Conservation (phyloP, 2,888 invertebrate genomes). For the Diabrotica balteata region DNA sequence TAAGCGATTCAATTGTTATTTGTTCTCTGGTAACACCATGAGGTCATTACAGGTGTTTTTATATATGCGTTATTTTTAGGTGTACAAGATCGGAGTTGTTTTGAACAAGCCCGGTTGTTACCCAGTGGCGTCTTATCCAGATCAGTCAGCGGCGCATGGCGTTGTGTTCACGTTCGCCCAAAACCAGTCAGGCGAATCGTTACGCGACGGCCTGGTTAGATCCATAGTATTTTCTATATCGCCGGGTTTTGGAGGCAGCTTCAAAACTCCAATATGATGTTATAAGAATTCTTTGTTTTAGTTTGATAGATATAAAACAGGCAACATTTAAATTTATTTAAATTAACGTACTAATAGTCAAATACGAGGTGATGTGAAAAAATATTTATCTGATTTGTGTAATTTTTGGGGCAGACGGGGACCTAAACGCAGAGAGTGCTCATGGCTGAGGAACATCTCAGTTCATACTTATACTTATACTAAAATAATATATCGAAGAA, state of each 20-base stretch:
- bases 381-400: too few species aligned
- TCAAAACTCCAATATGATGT: too few species aligned
- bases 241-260: slow-evolving; percentile 41
- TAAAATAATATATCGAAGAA: too few species aligned
- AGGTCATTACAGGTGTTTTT: too few species aligned
- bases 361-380: too few species aligned
- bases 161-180: slow-evolving; percentile 81
- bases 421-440: too few species aligned
- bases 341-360: too few species aligned
- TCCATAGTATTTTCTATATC: slow-evolving; percentile 74
- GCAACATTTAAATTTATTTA: slow-evolving; percentile 1
- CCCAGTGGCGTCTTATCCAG: slow-evolving; percentile 77
- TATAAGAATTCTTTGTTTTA: neutral
- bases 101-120: slow-evolving; percentile 85
- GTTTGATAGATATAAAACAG: neutral
- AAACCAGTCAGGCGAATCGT: slow-evolving; percentile 73
- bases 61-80: slow-evolving; percentile 62
- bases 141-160: slow-evolving; percentile 71
- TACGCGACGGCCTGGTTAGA: slow-evolving; percentile 79
- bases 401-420: too few species aligned
- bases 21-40: too few species aligned
- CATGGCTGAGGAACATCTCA: too few species aligned
- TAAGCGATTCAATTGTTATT: too few species aligned
- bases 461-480: too few species aligned
- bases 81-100: slow-evolving; percentile 82